These are phyloP conservation scores for Bos javanicus DNA, from an alignment of 2,113 vertebrate genomes.

Conservation along the genomic window DNA sequence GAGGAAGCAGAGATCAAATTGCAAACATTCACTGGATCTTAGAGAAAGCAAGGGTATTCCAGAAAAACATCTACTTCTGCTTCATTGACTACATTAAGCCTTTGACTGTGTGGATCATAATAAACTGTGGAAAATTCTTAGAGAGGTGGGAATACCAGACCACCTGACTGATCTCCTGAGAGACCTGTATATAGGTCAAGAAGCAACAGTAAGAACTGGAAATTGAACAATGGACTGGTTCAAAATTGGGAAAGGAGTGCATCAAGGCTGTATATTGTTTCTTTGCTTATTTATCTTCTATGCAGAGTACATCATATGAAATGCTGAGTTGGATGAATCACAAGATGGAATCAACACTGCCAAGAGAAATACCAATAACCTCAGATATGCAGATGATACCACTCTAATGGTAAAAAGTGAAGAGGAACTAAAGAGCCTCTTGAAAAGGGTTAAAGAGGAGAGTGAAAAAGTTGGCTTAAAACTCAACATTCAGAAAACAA, in stretches of 20 bases:
- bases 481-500: not conserved
- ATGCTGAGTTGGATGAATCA: not conserved
- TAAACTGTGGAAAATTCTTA: not conserved
- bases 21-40: not conserved
- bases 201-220: not conserved
- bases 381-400: not conserved
- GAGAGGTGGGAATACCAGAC: not conserved
- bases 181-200: not conserved
- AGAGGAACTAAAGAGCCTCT: not conserved
- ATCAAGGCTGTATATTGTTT: not conserved
- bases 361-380: not conserved
- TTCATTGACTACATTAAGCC: not conserved
- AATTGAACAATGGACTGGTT: not conserved
- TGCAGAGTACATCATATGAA: not conserved
- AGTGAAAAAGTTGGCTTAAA: not conserved
- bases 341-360: not conserved
- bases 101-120: not conserved
- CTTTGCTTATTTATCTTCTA: not conserved
- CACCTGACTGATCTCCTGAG: not conserved
- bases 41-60: not conserved
- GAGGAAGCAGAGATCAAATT: not conserved
- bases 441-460: not conserved
- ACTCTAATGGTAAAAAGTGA: not conserved
- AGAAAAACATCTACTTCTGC: not conserved
- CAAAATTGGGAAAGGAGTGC: not conserved